Evolutionary conservation across 1,140 invertebrate genomes (phyloP), one percentile per base, ranked within the genome.

Genomic region (Caenorhabditis elegans): DNA sequence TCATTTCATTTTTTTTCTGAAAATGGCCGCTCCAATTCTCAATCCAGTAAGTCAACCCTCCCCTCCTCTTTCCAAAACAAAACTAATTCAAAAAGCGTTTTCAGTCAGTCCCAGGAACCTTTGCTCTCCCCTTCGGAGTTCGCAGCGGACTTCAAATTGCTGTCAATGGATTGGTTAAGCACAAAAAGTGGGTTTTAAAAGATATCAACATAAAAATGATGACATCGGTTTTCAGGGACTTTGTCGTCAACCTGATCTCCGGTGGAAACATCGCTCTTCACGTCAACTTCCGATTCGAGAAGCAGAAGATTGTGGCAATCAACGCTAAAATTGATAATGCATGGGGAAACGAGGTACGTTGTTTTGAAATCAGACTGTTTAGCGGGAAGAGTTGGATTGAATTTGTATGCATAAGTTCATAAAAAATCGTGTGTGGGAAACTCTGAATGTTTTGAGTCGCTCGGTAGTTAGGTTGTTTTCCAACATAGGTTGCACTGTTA

Each of bases 231-330:
- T 70, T 13, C 34, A 70, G 60, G 60, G 60, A 70, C 60, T 70
- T 70, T 34, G n/a, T 13, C 60, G 39, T 70, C 60, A 70, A 70
- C 34, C 43, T 70, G 60, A 1, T 70, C 34, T 36, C 60, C 43
- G 60, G 60, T 39, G 60, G 60, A 70, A 70, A 70, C 60, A 70
- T 70, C n/a, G 60, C 60, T 39, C 60, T 70, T 70, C 60, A 70
- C 60, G 22, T 36, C 26, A 70, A 26, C 19, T 70, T 70, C 60
- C 28, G 60, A 70, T 70, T 24, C n/a, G 60, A 70, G 34, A 70
- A 70, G 60, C n/a, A 36, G 34, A 70, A 70, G 60, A 24, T 43
- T 13, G n/a, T 70, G 10, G 60, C 19, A 0, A 19, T 70, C 11
- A 70, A 70, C 19, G 60, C 60, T 26, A 36, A 70, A 34, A 17